Evolutionary conservation across 2,888 invertebrate species (phyloP).

Genomic region (Drosophila meridionalis): DNA sequence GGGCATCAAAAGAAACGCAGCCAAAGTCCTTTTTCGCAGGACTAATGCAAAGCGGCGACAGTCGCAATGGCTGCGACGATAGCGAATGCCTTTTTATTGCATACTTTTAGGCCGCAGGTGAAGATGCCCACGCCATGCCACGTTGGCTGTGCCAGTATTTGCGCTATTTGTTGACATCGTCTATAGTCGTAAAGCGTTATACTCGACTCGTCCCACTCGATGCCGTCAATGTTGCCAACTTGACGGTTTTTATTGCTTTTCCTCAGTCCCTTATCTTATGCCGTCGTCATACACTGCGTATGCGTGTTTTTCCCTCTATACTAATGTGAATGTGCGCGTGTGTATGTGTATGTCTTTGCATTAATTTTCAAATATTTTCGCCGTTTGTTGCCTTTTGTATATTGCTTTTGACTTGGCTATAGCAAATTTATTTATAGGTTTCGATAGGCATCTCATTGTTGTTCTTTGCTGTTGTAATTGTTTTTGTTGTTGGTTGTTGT

Average conservation of each 20-base stretch:
- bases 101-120: slow-evolving; percentile 64
- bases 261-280: slow-evolving; percentile 15
- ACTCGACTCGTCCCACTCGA: slow-evolving; percentile 27
- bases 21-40: slow-evolving; percentile 31
- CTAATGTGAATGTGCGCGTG: slow-evolving; percentile 25
- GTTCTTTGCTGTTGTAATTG: slow-evolving; percentile 47
- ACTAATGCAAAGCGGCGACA: slow-evolving; percentile 63
- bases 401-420: slow-evolving; percentile 52
- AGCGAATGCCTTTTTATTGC: slow-evolving; percentile 60
- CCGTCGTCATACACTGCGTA: slow-evolving; percentile 49
- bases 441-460: slow-evolving; percentile 62
- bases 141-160: slow-evolving; percentile 40
- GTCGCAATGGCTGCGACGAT: slow-evolving; percentile 35
- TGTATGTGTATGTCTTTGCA: slow-evolving; percentile 46
- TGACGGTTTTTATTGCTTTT: slow-evolving; percentile 68
- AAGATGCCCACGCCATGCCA: slow-evolving; percentile 18
- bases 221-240: slow-evolving; percentile 59
- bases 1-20: slow-evolving; percentile 44
- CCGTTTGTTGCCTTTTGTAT: slow-evolving; percentile 37
- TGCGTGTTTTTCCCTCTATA: slow-evolving; percentile 46
- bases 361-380: slow-evolving; percentile 63
- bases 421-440: slow-evolving; percentile 66
- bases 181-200: slow-evolving; percentile 41
- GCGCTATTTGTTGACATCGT: slow-evolving; percentile 62
- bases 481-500: slow-evolving; percentile 22